Evolutionary conservation across 2,113 vertebrate genomes (phyloP), one percentile per base, ranked within the genome.

Genomic region (Balaenoptera acutorostrata): DNA sequence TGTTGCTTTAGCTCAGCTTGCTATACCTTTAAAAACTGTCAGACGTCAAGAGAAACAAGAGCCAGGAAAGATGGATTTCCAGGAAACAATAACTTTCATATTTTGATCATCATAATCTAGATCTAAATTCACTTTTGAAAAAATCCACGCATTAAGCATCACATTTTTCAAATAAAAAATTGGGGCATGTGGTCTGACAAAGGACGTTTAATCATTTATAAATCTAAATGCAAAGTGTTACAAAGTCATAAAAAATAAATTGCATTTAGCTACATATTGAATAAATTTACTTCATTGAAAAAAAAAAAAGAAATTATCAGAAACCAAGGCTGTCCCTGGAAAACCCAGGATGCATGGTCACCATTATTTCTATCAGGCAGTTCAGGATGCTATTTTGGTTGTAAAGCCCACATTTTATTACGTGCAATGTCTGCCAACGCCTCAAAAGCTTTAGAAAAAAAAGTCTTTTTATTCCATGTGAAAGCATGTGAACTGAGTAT

Each of bases 171-270:
- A 91, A 83, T 82, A 72, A 84, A 95, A 92, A 81, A 61, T 49
- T 72, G 41, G 81, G 29, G 14, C 25, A 44, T 93, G 39, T n/a
- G 25, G 36, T 64, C 57, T 74, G 92, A 83, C 77, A 97, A 90
- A 89, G 21, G n/a, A 90, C 31, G 9, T 71, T 88, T 88, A 41
- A 81, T 85, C 83, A 78, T 78, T 87, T 85, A 85, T 78, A 95
- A 88, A 89, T 96, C 88, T 95, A 90, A 96, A 86, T 95, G 31
- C 90, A 77, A 98, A 91, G 59, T 77, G 27, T 88, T 96, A 74
- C 13, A 86, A 85, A 90, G 72, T 72, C 61, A 97, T 94, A 88
- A 97, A 93, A 98, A 84, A 55, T 86, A 88, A 94, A 74, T 74
- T 95, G 17, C 39, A 93, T 69, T 92, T 78, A 92, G 41, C 8